These are phyloP conservation scores for Meghimatium bilineatum DNA, from an alignment of 2,888 invertebrate genomes.

Conservation along the genomic window DNA sequence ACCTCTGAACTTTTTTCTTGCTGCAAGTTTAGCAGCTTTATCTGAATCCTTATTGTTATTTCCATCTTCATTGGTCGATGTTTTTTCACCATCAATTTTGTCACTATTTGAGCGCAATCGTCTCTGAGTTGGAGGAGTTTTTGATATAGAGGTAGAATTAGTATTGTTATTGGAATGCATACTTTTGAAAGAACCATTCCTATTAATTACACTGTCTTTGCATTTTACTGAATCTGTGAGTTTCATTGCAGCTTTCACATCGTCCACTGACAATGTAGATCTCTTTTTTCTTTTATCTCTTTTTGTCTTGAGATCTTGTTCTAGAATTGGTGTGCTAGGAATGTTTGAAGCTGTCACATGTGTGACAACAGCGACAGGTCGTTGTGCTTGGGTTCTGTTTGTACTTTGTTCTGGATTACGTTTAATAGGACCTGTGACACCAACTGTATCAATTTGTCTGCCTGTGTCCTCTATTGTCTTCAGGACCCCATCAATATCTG, in stretches of 20 bases:
- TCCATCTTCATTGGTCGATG: not conserved
- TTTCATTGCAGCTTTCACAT: conserved; percentile 64
- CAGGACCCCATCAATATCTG: conserved; percentile 70
- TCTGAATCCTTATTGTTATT: conserved; percentile 41
- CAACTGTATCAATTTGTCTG: conserved; percentile 62
- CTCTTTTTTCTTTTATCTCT: conserved; percentile 66
- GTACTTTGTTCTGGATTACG: conserved; percentile 39
- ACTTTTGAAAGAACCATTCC: conserved; percentile 30
- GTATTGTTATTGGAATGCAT: not conserved
- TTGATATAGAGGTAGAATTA: not conserved
- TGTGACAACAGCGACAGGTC: conserved; percentile 45
- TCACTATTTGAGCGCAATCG: not conserved
- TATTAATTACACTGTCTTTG: conserved; percentile 25
- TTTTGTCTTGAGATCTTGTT: conserved; percentile 63
- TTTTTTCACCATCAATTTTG: conserved; percentile 1
- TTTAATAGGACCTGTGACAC: conserved; percentile 52
- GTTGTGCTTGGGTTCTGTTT: conserved; percentile 2
- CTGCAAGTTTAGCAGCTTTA: conserved; percentile 62
- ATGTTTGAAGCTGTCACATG: conserved; percentile 32
- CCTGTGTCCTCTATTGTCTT: conserved; percentile 71
- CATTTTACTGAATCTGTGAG: not conserved
- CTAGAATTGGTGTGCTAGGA: conserved; percentile 42
- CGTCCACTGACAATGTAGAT: conserved; percentile 64
- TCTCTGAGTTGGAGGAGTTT: conserved; percentile 24
- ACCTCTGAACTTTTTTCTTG: conserved; percentile 66